Evolutionary conservation across 2,113 vertebrate species (phyloP).

Genomic region (Mormyrus iriodes): DNA sequence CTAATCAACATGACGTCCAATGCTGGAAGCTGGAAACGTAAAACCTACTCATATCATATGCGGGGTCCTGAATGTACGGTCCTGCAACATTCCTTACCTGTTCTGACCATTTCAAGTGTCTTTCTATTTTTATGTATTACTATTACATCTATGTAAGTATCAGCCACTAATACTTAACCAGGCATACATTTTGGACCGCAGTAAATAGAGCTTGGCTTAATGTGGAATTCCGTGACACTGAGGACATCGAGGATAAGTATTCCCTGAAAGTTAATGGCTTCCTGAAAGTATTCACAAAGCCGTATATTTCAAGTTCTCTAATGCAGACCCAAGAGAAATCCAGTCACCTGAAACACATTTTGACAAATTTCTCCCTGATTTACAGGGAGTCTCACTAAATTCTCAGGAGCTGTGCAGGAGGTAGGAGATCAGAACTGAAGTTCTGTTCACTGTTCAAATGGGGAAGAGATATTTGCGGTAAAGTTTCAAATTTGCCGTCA

Average conservation of each 20-base stretch:
- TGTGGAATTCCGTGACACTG: neutral
- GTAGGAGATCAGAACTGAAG: neutral
- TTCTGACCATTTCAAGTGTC: neutral
- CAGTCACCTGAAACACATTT: neutral
- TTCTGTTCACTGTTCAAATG: neutral
- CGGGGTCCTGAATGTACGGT: neutral
- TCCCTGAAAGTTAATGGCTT: neutral
- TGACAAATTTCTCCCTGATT: neutral
- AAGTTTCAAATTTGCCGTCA: neutral
- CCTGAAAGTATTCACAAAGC: neutral
- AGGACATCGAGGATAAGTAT: neutral
- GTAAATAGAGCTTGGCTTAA: neutral
- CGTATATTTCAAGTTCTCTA: neutral
- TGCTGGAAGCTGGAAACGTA: neutral
- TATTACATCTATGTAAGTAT: neutral
- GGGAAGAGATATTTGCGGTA: neutral
- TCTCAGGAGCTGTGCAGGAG: neutral
- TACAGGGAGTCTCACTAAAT: neutral
- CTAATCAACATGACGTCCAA: neutral
- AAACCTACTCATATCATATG: neutral
- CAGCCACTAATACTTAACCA: neutral
- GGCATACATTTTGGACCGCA: neutral
- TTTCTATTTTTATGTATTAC: neutral
- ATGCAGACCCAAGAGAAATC: neutral
- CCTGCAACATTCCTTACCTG: neutral